Evolutionary conservation across 1,140 invertebrate species (phyloP), one percentile per base, ranked within the genome.

Genomic region (Drosophila watanabei): DNA sequence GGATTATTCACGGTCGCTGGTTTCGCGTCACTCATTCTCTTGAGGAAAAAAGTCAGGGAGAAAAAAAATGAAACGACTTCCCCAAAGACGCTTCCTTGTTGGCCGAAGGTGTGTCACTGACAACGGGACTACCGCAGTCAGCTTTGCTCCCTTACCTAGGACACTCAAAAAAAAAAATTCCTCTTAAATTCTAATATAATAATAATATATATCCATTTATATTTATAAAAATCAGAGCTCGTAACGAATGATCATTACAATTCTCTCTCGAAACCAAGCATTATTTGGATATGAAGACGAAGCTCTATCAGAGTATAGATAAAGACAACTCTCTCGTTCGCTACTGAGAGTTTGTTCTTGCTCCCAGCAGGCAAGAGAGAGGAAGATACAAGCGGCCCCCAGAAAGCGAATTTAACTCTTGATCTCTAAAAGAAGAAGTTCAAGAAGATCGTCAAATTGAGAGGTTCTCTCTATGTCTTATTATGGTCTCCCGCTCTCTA

Each of bases 101-200:
- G 69, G 70, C 11, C 45, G 24, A 84, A 89, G 84, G 84, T 88
- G 84, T 88, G 84, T 85, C 84, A 85, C 65, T 88, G 80, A 78
- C 83, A 82, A 82, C 75, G 77, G 61, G 64, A 49, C 51, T 16
- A 49, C 24, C 49, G 37, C 16, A n/a, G n/a, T n/a, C 39, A 41
- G 0, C 39, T 16, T 11, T 70, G 57, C 52, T 59, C 49, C 65
- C 65, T 28, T 41, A 16, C 28, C 39, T 30, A 1, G 1, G 18
- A 28, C 68, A 71, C 68, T 69, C 0, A 8, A 65, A 32, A 28
- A 57, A 52, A 52, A 6, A n/a, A 10, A n/a, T 11, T 32, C 2
- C 11, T 30, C 5, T 51, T 2, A 2, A 28, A 49, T 30, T 11
- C 5, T 13, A 30, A 24, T 13, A 24, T 13, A 14, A 18, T 24